Conservation (phyloP, 2,888 invertebrate species). For the Malacosoma neustria region DNA sequence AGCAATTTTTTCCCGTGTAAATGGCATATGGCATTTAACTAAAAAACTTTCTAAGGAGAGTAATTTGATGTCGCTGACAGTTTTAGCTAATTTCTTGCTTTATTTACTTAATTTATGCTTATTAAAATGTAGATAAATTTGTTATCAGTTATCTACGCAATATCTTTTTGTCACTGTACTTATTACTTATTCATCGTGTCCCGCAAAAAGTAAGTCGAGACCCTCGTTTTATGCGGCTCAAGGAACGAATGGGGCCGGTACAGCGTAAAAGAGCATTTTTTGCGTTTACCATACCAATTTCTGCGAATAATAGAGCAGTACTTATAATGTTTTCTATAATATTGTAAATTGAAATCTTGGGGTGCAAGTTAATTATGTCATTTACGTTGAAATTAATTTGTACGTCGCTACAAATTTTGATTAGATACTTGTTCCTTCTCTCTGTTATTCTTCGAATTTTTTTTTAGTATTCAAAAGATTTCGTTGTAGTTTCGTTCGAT, state of each 20-base stretch:
- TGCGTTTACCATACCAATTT: slow-evolving; percentile 37
- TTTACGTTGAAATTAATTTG: not conserved
- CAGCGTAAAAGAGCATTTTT: slow-evolving; percentile 44
- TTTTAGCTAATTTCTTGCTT: no score
- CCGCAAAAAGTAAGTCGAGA: slow-evolving; percentile 43
- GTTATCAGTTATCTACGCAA: slow-evolving; percentile 19
- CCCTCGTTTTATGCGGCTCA: slow-evolving; percentile 34
- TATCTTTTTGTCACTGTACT: not conserved
- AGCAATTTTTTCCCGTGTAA: no score
- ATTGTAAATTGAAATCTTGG: slow-evolving; percentile 13
- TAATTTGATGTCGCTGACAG: no score
- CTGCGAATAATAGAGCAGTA: slow-evolving; percentile 29
- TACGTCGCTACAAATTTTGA: slow-evolving; percentile 8
- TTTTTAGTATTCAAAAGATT: slow-evolving; percentile 9
- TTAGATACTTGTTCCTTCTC: not conserved
- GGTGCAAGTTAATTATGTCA: no score
- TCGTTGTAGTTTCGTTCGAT: not conserved
- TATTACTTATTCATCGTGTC: slow-evolving; percentile 19
- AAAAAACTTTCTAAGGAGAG: no score
- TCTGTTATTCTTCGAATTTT: slow-evolving; percentile 3
- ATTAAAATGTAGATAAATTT: no score
- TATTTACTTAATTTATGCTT: no score
- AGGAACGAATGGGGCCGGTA: slow-evolving; percentile 42
- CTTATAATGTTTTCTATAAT: slow-evolving; percentile 15
- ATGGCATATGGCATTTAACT: no score